These are phyloP conservation scores for Bothrops jararaca DNA, from an alignment of 2,113 vertebrate species.

Conservation along the genomic window DNA sequence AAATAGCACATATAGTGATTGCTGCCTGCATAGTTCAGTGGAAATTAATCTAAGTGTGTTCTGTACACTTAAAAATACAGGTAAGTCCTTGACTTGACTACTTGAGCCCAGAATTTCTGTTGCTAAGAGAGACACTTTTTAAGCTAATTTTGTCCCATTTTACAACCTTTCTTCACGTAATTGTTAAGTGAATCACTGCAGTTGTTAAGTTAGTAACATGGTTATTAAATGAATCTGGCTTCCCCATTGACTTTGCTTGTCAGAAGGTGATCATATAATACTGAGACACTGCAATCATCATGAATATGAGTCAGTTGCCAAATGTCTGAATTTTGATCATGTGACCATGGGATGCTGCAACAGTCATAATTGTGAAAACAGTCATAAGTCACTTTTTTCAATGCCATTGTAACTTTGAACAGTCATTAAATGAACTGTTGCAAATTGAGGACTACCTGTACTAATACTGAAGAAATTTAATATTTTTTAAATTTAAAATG, in stretches of 20 bases:
- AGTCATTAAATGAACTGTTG: neutral
- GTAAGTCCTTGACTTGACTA: neutral
- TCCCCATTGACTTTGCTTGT: too few species aligned
- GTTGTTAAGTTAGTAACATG: neutral
- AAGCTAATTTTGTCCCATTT: neutral
- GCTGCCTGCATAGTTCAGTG: neutral
- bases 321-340: neutral
- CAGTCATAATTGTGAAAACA: neutral
- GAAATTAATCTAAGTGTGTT: neutral
- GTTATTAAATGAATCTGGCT: neutral
- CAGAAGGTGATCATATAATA: neutral
- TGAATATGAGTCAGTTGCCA: neutral
- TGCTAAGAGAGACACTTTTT: neutral
- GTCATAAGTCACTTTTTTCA: neutral
- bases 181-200: neutral
- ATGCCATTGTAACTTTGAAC: neutral
- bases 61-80: neutral
- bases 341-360: neutral
- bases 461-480: neutral
- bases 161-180: neutral
- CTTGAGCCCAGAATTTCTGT: neutral
- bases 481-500: neutral
- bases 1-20: neutral
- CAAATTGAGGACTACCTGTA: neutral
- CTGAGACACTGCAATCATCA: neutral